Evolutionary conservation across 1,140 invertebrate species (phyloP).

Genomic region (Panulirus ornatus): DNA sequence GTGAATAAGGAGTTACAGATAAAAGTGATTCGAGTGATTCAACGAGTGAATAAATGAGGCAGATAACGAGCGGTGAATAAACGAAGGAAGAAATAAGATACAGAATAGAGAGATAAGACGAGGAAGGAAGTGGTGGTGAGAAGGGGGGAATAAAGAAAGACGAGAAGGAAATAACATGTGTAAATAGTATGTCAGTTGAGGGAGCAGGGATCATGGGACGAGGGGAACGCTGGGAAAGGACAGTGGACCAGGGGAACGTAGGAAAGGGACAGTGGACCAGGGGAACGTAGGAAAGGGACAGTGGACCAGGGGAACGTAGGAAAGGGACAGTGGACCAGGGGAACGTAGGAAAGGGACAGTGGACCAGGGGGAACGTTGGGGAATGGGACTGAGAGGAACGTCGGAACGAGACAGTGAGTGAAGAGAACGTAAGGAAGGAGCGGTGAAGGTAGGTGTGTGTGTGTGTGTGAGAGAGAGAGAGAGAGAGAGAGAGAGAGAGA

Average conservation of each 20-base stretch:
- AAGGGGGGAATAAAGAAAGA: background rate
- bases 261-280: too few species aligned
- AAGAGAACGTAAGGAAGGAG: background rate
- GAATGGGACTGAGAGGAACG: background rate
- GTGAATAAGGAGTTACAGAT: background rate
- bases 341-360: background rate
- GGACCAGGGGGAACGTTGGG: background rate
- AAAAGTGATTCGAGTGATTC: background rate
- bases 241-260: too few species aligned
- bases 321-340: background rate
- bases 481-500: background rate
- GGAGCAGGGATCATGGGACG: background rate
- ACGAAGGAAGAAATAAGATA: background rate
- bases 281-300: background rate
- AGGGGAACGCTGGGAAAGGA: too few species aligned
- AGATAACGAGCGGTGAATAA: background rate
- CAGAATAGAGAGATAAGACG: background rate
- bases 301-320: background rate
- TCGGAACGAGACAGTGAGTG: too few species aligned
- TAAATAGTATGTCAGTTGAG: too few species aligned
- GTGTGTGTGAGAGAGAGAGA: background rate
- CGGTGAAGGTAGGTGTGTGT: too few species aligned
- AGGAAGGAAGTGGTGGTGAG: background rate
- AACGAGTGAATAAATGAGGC: background rate
- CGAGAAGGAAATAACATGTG: too few species aligned